Evolutionary conservation across 53 echinoderm and acorn worm species (phyloP).

Genomic region (Echinometra lucunter): DNA sequence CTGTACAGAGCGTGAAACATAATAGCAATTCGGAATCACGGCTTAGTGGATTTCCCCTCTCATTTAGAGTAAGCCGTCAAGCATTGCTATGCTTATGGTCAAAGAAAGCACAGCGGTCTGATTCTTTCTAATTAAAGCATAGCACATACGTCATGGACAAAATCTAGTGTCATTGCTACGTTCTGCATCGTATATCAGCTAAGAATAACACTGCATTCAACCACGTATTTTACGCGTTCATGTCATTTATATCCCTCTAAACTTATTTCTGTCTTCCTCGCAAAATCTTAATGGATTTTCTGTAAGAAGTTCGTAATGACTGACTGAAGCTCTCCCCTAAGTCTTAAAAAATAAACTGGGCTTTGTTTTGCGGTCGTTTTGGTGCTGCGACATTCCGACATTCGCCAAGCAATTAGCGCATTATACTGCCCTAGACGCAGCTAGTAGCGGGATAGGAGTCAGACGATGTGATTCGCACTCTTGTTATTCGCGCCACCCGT

Average conservation of each 20-base stretch:
- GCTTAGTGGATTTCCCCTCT: not conserved
- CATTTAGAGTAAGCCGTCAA: not conserved
- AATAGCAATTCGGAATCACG: not conserved
- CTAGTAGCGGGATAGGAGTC: not conserved
- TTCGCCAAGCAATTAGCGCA: slow-evolving; percentile 63
- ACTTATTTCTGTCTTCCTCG: not conserved
- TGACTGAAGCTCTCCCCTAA: not conserved
- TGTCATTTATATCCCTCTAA: slow-evolving; percentile 39
- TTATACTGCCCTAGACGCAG: slow-evolving; percentile 48
- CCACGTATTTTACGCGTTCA: not conserved
- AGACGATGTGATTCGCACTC: slow-evolving; percentile 52
- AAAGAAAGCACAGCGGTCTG: not conserved
- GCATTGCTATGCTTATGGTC: not conserved
- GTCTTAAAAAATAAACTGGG: slow-evolving; percentile 43
- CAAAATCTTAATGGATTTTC: slow-evolving; percentile 49
- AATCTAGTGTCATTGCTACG: not conserved
- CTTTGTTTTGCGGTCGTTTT: slow-evolving; percentile 46
- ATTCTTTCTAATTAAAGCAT: not conserved
- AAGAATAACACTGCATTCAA: slow-evolving; percentile 22
- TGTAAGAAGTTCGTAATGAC: slow-evolving; percentile 36
- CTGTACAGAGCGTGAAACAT: no score
- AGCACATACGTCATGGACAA: not conserved
- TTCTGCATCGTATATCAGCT: not conserved
- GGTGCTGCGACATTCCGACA: slow-evolving; percentile 59
- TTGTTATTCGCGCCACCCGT: slow-evolving; percentile 11